Conservation (phyloP, 2,113 vertebrate species). For the Abramis brama region DNA sequence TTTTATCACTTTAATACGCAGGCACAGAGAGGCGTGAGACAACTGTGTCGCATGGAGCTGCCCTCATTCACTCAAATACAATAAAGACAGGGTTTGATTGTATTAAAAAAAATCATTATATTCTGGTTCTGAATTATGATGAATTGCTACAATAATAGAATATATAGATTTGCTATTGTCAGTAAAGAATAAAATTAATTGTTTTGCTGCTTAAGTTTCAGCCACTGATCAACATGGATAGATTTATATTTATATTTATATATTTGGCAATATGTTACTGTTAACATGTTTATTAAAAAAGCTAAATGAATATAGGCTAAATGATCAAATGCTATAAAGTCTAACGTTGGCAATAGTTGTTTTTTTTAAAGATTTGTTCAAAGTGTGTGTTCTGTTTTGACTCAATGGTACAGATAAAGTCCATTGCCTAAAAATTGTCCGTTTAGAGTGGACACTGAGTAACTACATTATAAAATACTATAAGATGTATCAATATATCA, state of each 20-base stretch:
- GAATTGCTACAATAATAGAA: neutral
- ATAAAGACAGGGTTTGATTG: neutral
- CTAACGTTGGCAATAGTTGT: neutral
- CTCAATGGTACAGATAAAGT: neutral
- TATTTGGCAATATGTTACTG: neutral
- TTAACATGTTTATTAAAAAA: neutral
- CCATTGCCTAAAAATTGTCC: too few relatives aligned
- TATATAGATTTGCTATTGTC: neutral
- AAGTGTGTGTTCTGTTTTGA: neutral
- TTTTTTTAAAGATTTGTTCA: neutral
- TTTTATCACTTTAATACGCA: conserved; percentile 39
- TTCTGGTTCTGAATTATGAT: neutral
- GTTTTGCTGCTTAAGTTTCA: neutral
- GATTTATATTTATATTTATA: neutral
- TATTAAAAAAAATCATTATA: neutral
- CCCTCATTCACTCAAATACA: conserved; percentile 22
- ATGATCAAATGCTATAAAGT: neutral
- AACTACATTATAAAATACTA: neutral
- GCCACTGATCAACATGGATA: neutral
- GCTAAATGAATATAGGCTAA: neutral
- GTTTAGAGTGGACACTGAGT: too few relatives aligned
- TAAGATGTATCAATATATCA: neutral
- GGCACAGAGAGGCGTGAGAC: neutral
- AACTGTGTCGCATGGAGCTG: neutral
- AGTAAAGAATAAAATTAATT: neutral